Evolutionary conservation across 2,888 invertebrate genomes (phyloP), one percentile per base, ranked within the genome.

Genomic region (Cataglyphis cursor): DNA sequence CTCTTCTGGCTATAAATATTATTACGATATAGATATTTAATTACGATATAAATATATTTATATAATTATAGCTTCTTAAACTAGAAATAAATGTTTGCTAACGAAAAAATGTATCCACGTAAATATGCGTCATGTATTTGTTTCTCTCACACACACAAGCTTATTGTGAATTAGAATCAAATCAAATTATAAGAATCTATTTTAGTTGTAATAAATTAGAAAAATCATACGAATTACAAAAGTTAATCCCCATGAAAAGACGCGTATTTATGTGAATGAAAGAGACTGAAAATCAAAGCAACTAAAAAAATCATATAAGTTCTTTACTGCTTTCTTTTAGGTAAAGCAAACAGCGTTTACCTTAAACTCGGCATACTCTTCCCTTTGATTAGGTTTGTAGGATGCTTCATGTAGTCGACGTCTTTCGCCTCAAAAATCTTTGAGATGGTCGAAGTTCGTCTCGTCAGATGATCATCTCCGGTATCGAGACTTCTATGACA

Each of bases 321-420:
- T 70, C 3, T 24, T 10, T 59, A 41, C 73, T 44, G n/a, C 15
- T 75, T 62, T 35, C 66, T 68, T 57, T 80, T 8, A 1, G 18
- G 31, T 38, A 38, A 81, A 66, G n/a, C 8, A 18, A 75, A 12
- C 31, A 51, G 88, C 91, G 92, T 96, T 95, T 95, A 98, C 98
- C 98, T 98, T 85, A 99, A 96, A 93, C 98, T 98, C 3, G 99
- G 99, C 98, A 99, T 98, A 96, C 99, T 99, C 95, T 99, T 99
- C 85, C 99, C 99, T 96, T 99, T 98, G 85, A 98, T 97, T 73
- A 99, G 96, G 95, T 98, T 98, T 75, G 96, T 96, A 21, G 96
- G 95, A 85, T 94, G 95, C 57, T 95, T 93, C 87, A 96, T 95
- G 72, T 95, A 93, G 90, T 96, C 96, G 28, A 95, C 95, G 41